Evolutionary conservation across 2,113 vertebrate species (phyloP).

Genomic region (Anseranas semipalmata): DNA sequence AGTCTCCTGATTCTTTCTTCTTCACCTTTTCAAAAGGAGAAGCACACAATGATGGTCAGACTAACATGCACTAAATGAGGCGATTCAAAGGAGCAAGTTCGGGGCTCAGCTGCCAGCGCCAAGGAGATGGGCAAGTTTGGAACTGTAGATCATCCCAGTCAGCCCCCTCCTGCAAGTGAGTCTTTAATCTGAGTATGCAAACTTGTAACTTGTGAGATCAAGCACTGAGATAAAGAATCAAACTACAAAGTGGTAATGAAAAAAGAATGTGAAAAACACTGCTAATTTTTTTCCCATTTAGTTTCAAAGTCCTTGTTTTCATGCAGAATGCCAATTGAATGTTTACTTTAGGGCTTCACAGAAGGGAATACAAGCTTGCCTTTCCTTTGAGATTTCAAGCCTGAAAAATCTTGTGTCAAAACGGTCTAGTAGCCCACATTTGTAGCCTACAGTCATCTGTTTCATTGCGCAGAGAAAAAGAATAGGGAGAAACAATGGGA

Average conservation of each 20-base stretch:
- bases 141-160: background rate
- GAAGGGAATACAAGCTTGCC: background rate
- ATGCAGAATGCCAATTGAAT: background rate
- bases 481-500: conserved; percentile 6
- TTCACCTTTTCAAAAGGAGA: background rate
- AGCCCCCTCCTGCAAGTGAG: background rate
- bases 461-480: background rate
- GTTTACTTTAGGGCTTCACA: background rate
- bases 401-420: background rate
- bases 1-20: background rate
- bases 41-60: background rate
- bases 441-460: conserved; percentile 12
- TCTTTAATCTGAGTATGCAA: background rate
- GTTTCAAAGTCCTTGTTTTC: background rate
- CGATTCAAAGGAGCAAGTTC: background rate
- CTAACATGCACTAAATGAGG: background rate
- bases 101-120: background rate
- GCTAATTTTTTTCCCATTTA: background rate
- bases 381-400: conserved; percentile 34
- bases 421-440: background rate
- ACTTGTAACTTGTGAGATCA: accelerated
- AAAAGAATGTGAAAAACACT: background rate
- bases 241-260: background rate
- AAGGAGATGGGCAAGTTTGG: background rate
- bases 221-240: background rate